Conservation (phyloP, 2,888 invertebrate genomes). For the Standfussiana lucernea region DNA sequence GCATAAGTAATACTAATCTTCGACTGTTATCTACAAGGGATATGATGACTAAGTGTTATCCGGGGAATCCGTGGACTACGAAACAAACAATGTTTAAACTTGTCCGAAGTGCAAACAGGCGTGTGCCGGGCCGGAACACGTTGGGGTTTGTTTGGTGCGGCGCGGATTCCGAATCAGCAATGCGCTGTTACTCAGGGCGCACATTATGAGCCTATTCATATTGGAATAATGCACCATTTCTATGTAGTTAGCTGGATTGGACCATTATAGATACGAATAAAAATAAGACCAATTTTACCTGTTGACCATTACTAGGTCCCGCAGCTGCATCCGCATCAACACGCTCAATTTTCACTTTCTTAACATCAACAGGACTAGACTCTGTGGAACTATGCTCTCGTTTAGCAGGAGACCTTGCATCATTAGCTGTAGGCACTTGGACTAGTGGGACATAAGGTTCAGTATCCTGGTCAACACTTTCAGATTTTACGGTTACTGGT, state of each 20-base stretch:
- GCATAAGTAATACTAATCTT: not conserved
- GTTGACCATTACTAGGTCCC: constrained; percentile 75
- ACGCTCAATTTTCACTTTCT: constrained; percentile 76
- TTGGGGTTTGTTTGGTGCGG: not conserved
- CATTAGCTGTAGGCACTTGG: constrained; percentile 20
- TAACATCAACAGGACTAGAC: constrained; percentile 63
- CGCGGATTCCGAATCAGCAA: not conserved
- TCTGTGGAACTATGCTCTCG: constrained; percentile 69
- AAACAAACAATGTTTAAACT: not conserved
- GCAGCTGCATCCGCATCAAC: constrained; percentile 53
- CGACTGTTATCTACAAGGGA: not conserved
- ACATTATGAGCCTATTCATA: not conserved
- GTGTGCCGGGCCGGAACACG: not conserved
- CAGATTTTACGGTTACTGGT: not conserved
- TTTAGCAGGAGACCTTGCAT: constrained; percentile 67
- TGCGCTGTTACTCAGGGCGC: not conserved
- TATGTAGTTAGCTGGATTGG: not conserved
- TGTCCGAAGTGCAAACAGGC: not conserved
- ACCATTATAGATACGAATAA: not conserved
- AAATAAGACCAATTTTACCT: constrained; percentile 50
- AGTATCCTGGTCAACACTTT: constrained; percentile 3
- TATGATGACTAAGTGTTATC: not conserved
- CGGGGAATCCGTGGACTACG: not conserved
- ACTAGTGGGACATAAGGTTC: constrained; percentile 32
- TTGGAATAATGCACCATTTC: not conserved